Evolutionary conservation across 2,797 vertebrate genomes (phyloP).

Genomic region (Urophycis tenuis): DNA sequence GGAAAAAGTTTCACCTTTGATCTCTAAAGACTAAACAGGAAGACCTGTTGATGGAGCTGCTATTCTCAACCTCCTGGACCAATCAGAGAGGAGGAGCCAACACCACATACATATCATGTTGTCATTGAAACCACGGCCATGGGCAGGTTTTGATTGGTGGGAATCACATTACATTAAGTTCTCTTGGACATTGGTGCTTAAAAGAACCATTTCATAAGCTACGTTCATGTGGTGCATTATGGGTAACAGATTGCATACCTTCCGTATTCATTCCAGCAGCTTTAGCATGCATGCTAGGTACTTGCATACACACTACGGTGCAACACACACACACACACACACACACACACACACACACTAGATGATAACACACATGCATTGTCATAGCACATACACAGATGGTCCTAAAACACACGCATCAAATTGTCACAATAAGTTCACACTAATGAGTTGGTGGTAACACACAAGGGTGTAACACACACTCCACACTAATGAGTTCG

Average conservation of each 20-base stretch:
- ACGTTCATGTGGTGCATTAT: constrained; percentile 21
- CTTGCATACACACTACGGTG: background rate
- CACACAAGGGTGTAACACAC: background rate
- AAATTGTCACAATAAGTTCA: background rate
- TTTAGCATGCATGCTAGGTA: background rate
- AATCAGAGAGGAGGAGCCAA: constrained; percentile 4
- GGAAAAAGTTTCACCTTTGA: constrained; percentile 66
- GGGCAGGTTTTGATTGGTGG: background rate
- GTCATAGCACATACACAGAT: background rate
- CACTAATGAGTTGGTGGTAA: too few relatives aligned
- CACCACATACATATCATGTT: constrained; percentile 44
- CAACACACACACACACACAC: background rate
- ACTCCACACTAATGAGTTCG: too few relatives aligned
- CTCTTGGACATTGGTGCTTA: background rate
- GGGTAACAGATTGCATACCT: background rate
- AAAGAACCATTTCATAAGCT: constrained; percentile 23
- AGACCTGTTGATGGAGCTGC: background rate
- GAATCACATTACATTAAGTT: constrained; percentile 29
- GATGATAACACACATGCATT: background rate
- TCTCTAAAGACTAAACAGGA: constrained; percentile 48
- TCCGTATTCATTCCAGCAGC: background rate
- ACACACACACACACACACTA: background rate
- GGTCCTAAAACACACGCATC: background rate
- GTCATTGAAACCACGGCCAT: background rate
- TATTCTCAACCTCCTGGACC: background rate